Conservation (phyloP, 2,797 vertebrate species). For the Gorsachius magnificus region DNA sequence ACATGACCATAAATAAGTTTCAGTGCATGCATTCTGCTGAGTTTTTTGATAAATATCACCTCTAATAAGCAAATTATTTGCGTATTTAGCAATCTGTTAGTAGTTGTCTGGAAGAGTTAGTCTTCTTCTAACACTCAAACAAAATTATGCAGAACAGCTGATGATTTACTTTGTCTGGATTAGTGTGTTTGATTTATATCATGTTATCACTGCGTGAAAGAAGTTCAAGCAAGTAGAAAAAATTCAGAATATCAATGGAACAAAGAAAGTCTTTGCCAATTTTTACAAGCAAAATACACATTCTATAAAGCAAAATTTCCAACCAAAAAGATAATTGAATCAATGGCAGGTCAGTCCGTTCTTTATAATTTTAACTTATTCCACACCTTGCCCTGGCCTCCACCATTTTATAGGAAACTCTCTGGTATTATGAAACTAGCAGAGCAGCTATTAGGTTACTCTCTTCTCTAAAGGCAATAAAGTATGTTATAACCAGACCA, state of each 20-base stretch:
- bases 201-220: background rate
- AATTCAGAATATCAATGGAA: background rate
- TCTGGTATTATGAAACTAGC: background rate
- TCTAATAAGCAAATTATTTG: conserved; percentile 31
- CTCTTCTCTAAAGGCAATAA: background rate
- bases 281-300: background rate
- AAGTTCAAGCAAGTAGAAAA: conserved; percentile 1
- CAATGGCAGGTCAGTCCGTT: background rate
- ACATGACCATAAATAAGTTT: background rate
- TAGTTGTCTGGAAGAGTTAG: conserved; percentile 12
- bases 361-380: background rate
- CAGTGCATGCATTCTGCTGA: background rate
- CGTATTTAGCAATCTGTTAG: background rate
- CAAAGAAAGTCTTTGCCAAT: background rate
- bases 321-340: background rate
- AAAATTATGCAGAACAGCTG: conserved; percentile 3
- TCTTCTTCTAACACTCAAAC: conserved; percentile 7
- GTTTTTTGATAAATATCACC: background rate
- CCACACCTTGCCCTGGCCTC: background rate
- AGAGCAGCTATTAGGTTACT: background rate
- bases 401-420: background rate
- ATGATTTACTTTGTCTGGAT: conserved; percentile 21
- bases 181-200: background rate
- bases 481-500: background rate
- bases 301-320: background rate